phyloP scores from a whole-genome alignment of 2,797 vertebrate species.

The Thripadectes ignobilis region DNA sequence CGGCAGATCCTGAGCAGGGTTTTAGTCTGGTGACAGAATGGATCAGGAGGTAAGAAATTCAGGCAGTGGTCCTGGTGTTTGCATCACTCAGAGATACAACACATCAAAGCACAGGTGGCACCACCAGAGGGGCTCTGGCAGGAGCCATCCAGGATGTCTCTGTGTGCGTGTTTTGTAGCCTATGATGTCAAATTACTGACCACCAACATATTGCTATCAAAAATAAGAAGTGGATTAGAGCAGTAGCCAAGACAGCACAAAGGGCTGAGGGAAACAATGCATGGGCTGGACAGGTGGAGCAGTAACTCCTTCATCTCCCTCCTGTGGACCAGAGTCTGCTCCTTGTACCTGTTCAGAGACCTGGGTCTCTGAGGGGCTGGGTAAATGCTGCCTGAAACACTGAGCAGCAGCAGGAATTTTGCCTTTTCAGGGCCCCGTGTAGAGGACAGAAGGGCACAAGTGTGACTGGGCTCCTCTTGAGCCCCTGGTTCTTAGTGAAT shows the following conservation, averaged over 20 bases:
- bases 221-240: rapidly evolving
- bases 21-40: background rate
- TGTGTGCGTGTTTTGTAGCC: rapidly evolving
- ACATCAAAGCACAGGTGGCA: background rate
- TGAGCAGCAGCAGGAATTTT: background rate
- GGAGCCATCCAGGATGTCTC: background rate
- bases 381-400: background rate
- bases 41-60: background rate
- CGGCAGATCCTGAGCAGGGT: background rate
- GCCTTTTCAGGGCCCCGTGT: background rate
- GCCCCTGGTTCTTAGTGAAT: background rate
- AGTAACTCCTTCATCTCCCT: background rate
- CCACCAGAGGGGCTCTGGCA: background rate
- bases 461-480: background rate
- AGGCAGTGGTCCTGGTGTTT: rapidly evolving
- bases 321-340: background rate
- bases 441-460: background rate
- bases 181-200: background rate
- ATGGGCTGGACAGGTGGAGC: background rate
- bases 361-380: background rate
- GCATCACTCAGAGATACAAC: background rate
- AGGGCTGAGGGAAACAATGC: background rate
- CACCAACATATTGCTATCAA: rapidly evolving
- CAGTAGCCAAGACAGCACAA: background rate
- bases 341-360: background rate